phyloP scores from a whole-genome alignment of 2,888 invertebrate genomes.

The Rhingia rostrata region DNA sequence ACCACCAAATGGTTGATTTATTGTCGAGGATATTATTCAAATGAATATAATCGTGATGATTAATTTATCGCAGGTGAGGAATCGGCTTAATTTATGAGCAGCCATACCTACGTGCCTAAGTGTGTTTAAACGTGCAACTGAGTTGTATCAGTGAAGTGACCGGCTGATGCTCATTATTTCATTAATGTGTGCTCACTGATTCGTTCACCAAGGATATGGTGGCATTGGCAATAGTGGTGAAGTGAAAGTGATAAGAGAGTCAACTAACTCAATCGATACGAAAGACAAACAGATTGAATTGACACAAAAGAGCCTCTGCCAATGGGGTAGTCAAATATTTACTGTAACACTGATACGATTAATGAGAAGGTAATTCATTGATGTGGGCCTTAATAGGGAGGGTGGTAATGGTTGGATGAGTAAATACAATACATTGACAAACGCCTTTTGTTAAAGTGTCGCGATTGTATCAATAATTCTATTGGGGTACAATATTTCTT shows the following conservation, averaged over 20 bases:
- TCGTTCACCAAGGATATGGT: background rate
- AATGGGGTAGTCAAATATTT: conserved; percentile 1
- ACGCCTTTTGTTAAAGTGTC: too few relatives aligned
- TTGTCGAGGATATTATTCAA: conserved; percentile 30
- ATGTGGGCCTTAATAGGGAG: background rate
- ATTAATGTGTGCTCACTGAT: background rate
- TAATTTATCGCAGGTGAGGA: conserved; percentile 42
- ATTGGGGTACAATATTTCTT: too few relatives aligned
- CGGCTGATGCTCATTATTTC: conserved; percentile 1
- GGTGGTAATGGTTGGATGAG: background rate
- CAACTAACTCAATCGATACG: conserved; percentile 11
- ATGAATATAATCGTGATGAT: conserved; percentile 42
- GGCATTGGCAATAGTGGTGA: conserved; percentile 20
- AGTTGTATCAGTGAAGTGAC: background rate
- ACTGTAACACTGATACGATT: conserved; percentile 24
- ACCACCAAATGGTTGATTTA: conserved; percentile 43
- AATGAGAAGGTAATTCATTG: conserved; percentile 21
- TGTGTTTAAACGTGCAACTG: background rate
- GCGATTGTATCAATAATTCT: too few relatives aligned
- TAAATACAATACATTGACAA: background rate
- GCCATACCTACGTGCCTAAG: background rate
- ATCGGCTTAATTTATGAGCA: conserved; percentile 18
- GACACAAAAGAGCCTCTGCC: background rate
- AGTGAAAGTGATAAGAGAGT: conserved; percentile 42
- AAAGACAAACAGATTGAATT: conserved; percentile 37